phyloP scores from a whole-genome alignment of 2,888 invertebrate genomes.

The Beris morrisii region DNA sequence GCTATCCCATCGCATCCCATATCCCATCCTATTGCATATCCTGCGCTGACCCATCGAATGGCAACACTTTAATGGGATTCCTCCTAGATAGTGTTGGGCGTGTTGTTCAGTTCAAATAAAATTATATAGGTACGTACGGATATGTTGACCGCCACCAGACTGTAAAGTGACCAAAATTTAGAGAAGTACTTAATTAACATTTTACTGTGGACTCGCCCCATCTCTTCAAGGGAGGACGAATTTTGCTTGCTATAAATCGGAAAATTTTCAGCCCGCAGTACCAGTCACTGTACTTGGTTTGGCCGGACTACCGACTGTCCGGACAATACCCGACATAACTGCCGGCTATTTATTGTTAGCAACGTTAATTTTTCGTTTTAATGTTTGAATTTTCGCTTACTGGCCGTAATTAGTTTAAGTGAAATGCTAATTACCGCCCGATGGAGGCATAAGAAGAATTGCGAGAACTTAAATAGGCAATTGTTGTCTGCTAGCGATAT shows the following conservation, averaged over 20 bases:
- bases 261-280: background rate
- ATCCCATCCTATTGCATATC: conserved; percentile 1
- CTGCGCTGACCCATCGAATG: background rate
- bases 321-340: background rate
- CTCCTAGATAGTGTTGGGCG: conserved; percentile 16
- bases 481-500: conserved; percentile 26
- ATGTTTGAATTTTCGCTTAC: conserved; percentile 27
- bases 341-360: conserved; percentile 15
- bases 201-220: background rate
- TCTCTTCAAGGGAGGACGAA: background rate
- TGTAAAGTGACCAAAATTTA: conserved; percentile 32
- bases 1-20: conserved; percentile 18
- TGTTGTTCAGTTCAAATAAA: conserved; percentile 1
- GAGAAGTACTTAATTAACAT: conserved; percentile 31
- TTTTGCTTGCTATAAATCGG: conserved; percentile 10
- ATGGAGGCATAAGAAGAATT: conserved; percentile 36
- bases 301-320: too few species aligned
- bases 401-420: conserved; percentile 38
- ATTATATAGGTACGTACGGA: background rate
- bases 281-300: background rate
- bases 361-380: conserved; percentile 31
- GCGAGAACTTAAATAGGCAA: conserved; percentile 36
- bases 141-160: conserved; percentile 28
- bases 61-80: conserved; percentile 23
- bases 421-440: conserved; percentile 37